A percentile compares a stretch with the other conserved stretches of the same genome.
phyloP scores from a whole-genome alignment of 2,113 vertebrate species.

The Fulmarus glacialis region DNA sequence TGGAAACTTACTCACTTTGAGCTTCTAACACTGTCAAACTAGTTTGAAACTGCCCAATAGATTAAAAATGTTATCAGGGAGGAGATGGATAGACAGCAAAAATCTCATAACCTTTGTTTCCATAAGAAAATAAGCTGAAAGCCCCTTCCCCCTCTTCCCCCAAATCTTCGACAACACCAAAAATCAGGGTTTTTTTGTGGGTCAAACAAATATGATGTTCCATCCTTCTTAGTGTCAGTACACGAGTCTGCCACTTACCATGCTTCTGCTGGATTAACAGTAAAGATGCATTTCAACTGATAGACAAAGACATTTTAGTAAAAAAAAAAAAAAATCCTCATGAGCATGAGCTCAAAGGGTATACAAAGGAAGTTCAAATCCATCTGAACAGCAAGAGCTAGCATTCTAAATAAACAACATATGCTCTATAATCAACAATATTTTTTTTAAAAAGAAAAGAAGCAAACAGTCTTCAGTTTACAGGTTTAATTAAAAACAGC shows the following conservation, averaged over 20 bases:
- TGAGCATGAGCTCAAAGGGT: not conserved
- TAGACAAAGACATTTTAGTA: not conserved
- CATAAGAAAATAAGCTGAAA: not conserved
- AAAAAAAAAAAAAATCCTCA: not conserved
- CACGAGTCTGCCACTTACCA: not conserved
- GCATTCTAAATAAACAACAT: not conserved
- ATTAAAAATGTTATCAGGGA: not conserved
- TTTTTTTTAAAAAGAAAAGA: not conserved
- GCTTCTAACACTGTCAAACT: not conserved
- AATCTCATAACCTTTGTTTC: not conserved
- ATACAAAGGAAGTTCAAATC: not conserved
- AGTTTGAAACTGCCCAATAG: not conserved
- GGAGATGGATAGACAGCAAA: not conserved
- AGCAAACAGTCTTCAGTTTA: not conserved
- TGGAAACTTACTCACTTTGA: not conserved
- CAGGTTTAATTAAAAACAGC: constrained; percentile 33
- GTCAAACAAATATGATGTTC: not conserved
- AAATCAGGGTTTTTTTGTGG: not conserved
- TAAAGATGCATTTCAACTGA: not conserved
- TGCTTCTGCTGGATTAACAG: not conserved
- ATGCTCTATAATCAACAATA: not conserved
- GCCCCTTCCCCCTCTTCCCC: not conserved
- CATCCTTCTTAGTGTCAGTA: not conserved
- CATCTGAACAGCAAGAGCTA: not conserved
- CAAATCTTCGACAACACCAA: not conserved